Evolutionary conservation across 1,140 invertebrate genomes (phyloP), one percentile per base, ranked within the genome.

Genomic region (Nebria ingens): DNA sequence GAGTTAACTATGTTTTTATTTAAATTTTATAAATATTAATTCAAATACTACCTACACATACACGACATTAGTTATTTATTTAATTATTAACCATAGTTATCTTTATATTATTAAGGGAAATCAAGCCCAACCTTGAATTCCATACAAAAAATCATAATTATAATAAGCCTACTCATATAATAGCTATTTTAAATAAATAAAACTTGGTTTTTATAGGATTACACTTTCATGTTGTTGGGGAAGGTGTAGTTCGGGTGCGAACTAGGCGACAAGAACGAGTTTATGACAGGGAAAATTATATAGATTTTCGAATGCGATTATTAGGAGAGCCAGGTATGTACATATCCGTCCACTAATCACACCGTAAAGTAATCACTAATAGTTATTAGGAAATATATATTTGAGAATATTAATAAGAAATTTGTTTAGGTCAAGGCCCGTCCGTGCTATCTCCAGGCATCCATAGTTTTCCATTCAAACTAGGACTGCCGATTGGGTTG

Each of bases 391-490:
- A 34, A 34, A 9, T 34, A 34, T 9, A n/a, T n/a, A 9, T 34
- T n/a, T 9, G 6, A 34, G 25, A 34, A 34, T 34, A 9, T 34
- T 9, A 9, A 34, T 34, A 34, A 34, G n/a, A 34, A 34, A 34
- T 6, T 34, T 34, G 25, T 34, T 59, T 71, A 83, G 87, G 86
- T 64, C 84, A 89, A 68, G 84, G 85, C 11, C 82, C 89, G 40
- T 86, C 89, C 45, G 71, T 93, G 15, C 70, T 96, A n/a, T 93
- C 91, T 11, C 90, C 92, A 0, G 93, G 92, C 19, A 94, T 95
- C 61, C 93, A 96, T 72, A 93, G 91, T 69, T 96, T 95, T 72
- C 93, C 93, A 17, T 96, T 95, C 70, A 95, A 95, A 72, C 70
- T 96, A 38, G 92, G 93, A 2, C 72, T 96, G 21, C 93, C 93